Conservation (phyloP, 2,888 invertebrate species). For the Deilephila elpenor region DNA sequence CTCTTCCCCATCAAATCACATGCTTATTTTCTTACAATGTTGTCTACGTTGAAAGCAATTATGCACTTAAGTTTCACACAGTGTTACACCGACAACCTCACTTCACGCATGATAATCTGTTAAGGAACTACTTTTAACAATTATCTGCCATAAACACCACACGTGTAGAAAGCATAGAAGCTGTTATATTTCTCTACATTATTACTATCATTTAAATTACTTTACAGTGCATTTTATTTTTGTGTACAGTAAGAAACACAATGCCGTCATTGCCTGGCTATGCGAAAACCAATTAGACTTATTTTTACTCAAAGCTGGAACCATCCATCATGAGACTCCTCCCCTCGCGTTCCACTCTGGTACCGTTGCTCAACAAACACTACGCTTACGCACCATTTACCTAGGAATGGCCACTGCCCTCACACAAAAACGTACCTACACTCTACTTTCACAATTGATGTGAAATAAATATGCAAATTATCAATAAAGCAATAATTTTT, state of each 20-base stretch:
- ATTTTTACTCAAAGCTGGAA: conserved; percentile 72
- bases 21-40: conserved; percentile 18
- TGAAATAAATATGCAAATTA: conserved; percentile 26
- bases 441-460: background rate
- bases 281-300: conserved; percentile 78
- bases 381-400: conserved; percentile 32
- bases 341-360: conserved; percentile 64
- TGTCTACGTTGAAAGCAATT: conserved; percentile 10
- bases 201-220: background rate
- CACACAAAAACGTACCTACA: background rate
- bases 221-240: conserved; percentile 22
- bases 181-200: background rate
- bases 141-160: background rate
- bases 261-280: conserved; percentile 53
- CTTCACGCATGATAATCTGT: conserved; percentile 5
- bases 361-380: conserved; percentile 51
- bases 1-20: conserved; percentile 3
- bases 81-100: conserved; percentile 9
- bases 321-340: conserved; percentile 77
- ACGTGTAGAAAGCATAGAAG: background rate
- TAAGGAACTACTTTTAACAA: conserved; percentile 7
- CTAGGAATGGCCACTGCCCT: conserved; percentile 31
- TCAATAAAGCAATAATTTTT: conserved; percentile 23
- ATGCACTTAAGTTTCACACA: background rate
- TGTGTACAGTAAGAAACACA: conserved; percentile 18